phyloP scores from a whole-genome alignment of 2,113 vertebrate species.

The Hydrolagus affinis region DNA sequence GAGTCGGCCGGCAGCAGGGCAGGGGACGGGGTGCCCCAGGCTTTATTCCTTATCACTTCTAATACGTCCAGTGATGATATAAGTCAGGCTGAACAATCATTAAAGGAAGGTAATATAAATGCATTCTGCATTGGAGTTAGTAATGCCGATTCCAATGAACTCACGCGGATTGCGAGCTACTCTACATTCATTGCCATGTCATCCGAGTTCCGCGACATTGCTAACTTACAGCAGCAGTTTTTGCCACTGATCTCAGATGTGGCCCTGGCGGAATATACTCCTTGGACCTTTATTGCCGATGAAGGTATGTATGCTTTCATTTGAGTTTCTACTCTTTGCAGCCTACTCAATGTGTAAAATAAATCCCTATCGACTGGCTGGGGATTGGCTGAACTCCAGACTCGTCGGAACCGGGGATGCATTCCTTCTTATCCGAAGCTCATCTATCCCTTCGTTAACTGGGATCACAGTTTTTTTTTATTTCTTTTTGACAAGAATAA shows the following conservation, averaged over 20 bases:
- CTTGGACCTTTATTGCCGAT: constrained; percentile 70
- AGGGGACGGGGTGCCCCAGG: constrained; percentile 81
- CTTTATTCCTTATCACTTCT: constrained; percentile 79
- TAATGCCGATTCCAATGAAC: constrained; percentile 63
- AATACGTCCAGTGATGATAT: constrained; percentile 83
- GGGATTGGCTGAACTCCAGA: background rate
- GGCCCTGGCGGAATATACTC: constrained; percentile 73
- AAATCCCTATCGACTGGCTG: background rate
- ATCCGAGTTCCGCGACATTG: constrained; percentile 68
- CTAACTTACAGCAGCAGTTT: constrained; percentile 65
- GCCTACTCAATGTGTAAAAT: background rate
- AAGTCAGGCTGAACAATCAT: constrained; percentile 64
- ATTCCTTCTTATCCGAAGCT: too few relatives aligned
- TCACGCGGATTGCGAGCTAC: constrained; percentile 78
- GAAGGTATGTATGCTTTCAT: constrained; percentile 80
- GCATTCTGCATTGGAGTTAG: constrained; percentile 67
- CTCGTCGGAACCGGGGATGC: too few relatives aligned
- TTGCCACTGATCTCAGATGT: constrained; percentile 73
- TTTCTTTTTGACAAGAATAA: too few relatives aligned
- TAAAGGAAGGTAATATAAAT: constrained; percentile 78
- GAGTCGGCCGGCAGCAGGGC: constrained; percentile 75
- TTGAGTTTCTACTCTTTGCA: constrained; percentile 13
- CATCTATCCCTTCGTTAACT: too few relatives aligned
- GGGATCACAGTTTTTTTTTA: too few relatives aligned
- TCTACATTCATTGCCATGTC: constrained; percentile 70